Conservation (phyloP, 2,888 invertebrate species). For the Rhyacophila evoluta region DNA sequence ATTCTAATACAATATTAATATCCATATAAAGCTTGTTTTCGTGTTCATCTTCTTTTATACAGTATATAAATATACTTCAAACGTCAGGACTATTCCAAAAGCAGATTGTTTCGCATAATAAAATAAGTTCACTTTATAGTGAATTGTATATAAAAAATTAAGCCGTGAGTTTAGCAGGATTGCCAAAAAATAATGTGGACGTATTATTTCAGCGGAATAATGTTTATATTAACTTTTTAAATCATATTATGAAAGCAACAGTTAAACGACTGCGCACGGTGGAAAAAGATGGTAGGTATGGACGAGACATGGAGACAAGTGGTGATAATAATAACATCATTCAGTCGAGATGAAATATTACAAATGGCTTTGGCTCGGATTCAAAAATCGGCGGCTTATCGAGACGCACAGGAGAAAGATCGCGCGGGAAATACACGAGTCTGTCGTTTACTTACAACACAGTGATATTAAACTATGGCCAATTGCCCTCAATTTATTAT, state of each 20-base stretch:
- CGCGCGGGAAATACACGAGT: neutral
- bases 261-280: neutral
- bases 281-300: neutral
- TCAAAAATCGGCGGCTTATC: constrained; percentile 39
- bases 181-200: too few species aligned
- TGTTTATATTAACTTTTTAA: neutral
- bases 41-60: too few species aligned
- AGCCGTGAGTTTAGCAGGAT: too few species aligned
- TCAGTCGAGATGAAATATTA: constrained; percentile 42
- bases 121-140: too few species aligned
- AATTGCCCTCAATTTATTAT: too few species aligned
- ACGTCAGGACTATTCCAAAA: too few species aligned
- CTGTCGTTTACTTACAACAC: neutral
- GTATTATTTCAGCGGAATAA: neutral
- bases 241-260: constrained; percentile 6
- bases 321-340: constrained; percentile 38
- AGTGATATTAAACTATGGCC: neutral
- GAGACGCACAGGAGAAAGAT: neutral
- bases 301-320: constrained; percentile 11
- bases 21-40: too few species aligned
- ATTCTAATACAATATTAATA: too few species aligned
- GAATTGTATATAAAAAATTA: too few species aligned
- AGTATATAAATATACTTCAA: too few species aligned
- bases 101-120: too few species aligned
- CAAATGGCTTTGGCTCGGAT: constrained; percentile 47